phyloP scores from a whole-genome alignment of 2,797 vertebrate species.

The Aulostomus chinensis region DNA sequence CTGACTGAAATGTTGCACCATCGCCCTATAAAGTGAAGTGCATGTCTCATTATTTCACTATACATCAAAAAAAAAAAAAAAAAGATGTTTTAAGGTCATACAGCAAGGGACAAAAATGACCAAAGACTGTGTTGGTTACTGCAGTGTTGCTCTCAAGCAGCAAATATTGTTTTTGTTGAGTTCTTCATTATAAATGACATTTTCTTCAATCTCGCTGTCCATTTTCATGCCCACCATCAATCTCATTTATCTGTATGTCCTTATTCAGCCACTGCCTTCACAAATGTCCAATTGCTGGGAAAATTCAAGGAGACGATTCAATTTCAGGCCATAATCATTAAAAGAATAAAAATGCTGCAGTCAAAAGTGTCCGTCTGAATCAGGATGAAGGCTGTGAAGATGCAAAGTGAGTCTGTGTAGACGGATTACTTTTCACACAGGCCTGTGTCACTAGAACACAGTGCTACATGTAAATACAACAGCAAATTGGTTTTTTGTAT shows the following conservation, averaged over 20 bases:
- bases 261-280: constrained; percentile 27
- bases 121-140: constrained; percentile 36
- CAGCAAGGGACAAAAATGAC: constrained; percentile 42
- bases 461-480: constrained; percentile 3
- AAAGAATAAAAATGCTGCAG: constrained; percentile 43
- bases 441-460: not conserved
- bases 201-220: constrained; percentile 34
- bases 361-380: constrained; percentile 59
- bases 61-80: constrained; percentile 43
- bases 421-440: constrained; percentile 2
- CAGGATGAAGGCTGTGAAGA: constrained; percentile 30
- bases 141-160: constrained; percentile 27
- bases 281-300: constrained; percentile 55
- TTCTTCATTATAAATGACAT: constrained; percentile 45
- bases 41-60: constrained; percentile 63
- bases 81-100: constrained; percentile 63
- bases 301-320: constrained; percentile 50
- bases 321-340: constrained; percentile 54
- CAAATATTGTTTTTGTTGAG: constrained; percentile 39
- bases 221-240: constrained; percentile 41
- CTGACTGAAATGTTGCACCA: constrained; percentile 39
- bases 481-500: no score
- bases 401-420: constrained; percentile 10
- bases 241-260: constrained; percentile 38
- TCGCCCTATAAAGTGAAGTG: constrained; percentile 38